Percentiles rank a stretch among this genome's conserved stretches.
Evolutionary conservation across 2,113 vertebrate genomes (phyloP).

Genomic region (Hippocampus guttulatus): DNA sequence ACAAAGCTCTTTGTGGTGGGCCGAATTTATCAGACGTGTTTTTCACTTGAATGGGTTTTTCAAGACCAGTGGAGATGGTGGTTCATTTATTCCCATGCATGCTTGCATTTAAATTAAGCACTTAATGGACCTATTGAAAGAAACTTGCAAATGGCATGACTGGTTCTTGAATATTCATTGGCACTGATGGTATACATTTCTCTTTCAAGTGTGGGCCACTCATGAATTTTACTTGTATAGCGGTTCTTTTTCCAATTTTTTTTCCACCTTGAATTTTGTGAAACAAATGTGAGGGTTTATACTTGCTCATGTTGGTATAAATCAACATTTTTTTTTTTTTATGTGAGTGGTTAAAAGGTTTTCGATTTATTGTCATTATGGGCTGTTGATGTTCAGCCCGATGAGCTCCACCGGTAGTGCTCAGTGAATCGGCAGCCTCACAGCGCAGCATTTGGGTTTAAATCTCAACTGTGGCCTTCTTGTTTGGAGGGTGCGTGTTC

Average conservation of each 20-base stretch:
- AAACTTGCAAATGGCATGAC: not conserved
- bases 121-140: not conserved
- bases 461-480: no score
- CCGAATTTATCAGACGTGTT: no score
- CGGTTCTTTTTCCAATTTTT: not conserved
- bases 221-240: not conserved
- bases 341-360: no score
- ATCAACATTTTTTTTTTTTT: no score
- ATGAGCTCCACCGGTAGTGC: no score
- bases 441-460: no score
- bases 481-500: no score
- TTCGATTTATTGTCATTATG: no score
- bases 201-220: not conserved
- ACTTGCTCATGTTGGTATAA: not conserved
- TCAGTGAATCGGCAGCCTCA: no score
- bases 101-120: constrained; percentile 3
- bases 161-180: constrained; percentile 18
- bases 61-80: not conserved
- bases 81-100: not conserved
- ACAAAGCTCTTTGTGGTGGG: no score
- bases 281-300: not conserved
- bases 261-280: not conserved
- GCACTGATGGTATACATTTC: not conserved
- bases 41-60: no score
- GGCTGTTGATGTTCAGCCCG: no score